Percentiles rank a stretch among this genome's conserved stretches.
phyloP scores from a whole-genome alignment of 2,113 vertebrate genomes.

The Pluvianellus socialis region DNA sequence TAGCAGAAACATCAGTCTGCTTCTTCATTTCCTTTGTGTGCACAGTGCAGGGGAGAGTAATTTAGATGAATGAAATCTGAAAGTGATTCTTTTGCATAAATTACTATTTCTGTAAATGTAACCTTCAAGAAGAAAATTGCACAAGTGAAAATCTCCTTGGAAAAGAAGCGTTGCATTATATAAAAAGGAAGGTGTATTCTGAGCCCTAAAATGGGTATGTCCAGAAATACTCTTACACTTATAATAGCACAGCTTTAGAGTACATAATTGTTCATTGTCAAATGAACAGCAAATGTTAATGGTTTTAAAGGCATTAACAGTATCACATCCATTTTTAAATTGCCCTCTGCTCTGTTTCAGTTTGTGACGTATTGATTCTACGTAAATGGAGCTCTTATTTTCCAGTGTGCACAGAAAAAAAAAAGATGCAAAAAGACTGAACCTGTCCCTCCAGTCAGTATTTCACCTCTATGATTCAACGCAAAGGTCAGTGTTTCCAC shows the following conservation, averaged over 20 bases:
- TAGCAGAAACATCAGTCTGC: slow-evolving; percentile 3
- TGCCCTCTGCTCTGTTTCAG: background rate
- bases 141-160: background rate
- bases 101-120: background rate
- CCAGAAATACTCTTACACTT: background rate
- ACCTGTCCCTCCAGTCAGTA: background rate
- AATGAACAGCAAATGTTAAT: background rate
- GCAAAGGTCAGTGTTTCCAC: background rate
- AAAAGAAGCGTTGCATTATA: background rate
- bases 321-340: background rate
- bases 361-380: background rate
- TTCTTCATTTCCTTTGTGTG: slow-evolving; percentile 12
- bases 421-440: background rate
- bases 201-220: background rate
- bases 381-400: background rate
- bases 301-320: background rate
- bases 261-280: background rate
- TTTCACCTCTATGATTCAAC: background rate
- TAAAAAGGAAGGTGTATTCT: background rate
- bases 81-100: background rate
- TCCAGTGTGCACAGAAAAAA: background rate
- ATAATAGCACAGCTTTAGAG: background rate
- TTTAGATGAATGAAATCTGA: slow-evolving; percentile 18
- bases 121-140: background rate
- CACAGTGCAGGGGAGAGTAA: background rate